Evolutionary conservation across 2,113 vertebrate genomes (phyloP), one percentile per base, ranked within the genome.

Genomic region (Sula dactylatra): DNA sequence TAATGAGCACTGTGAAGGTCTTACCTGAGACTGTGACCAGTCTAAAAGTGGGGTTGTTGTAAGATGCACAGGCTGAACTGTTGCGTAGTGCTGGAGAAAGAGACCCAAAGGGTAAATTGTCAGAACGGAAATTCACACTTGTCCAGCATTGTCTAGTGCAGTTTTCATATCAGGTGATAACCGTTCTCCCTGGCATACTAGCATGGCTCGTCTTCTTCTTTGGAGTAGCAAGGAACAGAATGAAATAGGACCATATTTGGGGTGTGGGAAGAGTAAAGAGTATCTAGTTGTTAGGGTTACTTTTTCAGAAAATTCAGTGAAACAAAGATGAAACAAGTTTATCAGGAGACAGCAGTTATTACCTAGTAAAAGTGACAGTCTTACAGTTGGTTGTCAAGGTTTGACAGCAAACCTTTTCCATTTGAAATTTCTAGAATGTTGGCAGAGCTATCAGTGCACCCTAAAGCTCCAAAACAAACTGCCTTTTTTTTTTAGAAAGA

Each of bases 401-500:
- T 89, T 94, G 86, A 79, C 40, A 89, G 89, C 49, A 95, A 5
- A 72, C 22, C 49, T 89, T 66, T 79, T 80, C 62, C 38, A n/a
- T 73, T 72, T 1, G 7, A 84, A 83, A 86, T 91, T 73, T 95
- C 73, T 78, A 94, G 79, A 78, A 64, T 98, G 98, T 97, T 98
- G 98, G 97, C 98, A 98, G 98, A 98, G 98, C 97, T 98, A 98
- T 98, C 97, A 89, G 95, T 94, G 95, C 95, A 93, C 97, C 98
- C 97, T 98, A 94, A 97, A 96, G 97, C 96, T 92, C 94, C 95
- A 96, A 95, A 97, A 95, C 93, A 95, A 96, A 97, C 97, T 97
- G 81, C 95, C 58, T 94, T 96, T 97, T 97, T 97, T 49, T 96
- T 97, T 96, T 79, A 99, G 98, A 98, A 98, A 97, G 98, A 99